Evolutionary conservation across 2,888 invertebrate genomes (phyloP), one percentile per base, ranked within the genome.

Genomic region (Eilema caniola): DNA sequence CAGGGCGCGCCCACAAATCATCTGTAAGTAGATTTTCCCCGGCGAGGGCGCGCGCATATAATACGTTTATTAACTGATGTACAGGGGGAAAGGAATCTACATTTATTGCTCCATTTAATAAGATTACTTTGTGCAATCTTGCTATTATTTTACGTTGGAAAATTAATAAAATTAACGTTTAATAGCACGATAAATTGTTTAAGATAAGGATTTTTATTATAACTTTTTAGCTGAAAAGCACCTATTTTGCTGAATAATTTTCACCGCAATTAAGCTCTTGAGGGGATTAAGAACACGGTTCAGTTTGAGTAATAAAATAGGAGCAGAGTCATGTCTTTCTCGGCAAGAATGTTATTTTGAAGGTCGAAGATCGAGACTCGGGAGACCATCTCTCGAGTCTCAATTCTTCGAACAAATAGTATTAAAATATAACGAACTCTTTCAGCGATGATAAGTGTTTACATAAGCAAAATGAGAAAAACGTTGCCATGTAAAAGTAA

Each of bases 1-100:
- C 11, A 28, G 64, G 71, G 78, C n/a, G 76, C 41, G 72, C 56
- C 71, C 78, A 84, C 85, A 84, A 84, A 83, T 84, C 85, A 83
- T 71, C 16, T 67, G 76, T 82, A 81, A 82, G 74, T 75, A 77
- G 70, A 82, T 75, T 64, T 73, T 59, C 65, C 74, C 72, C 73
- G 59, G 72, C 64, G 69, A 62, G 72, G 71, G 69, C 20, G 68
- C 61, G 57, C 65, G 62, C 66, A 60, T 41, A 60, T 72, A 63
- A 70, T 64, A 64, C 69, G 28, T 47, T 70, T 68, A 75, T 73
- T 72, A 76, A 71, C 67, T 62, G 67, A 71, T 62, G 24, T 68
- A 67, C 77, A 72, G 76, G 77, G 70, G 76, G 68, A 64, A 70
- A 31, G 60, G 69, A 71, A 63, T 69, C 66, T 64, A 62, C 71